A percentile compares a stretch with the other conserved stretches of the same genome.
Conservation (phyloP, 2,113 vertebrate genomes). For the Gobiocypris rarus region DNA sequence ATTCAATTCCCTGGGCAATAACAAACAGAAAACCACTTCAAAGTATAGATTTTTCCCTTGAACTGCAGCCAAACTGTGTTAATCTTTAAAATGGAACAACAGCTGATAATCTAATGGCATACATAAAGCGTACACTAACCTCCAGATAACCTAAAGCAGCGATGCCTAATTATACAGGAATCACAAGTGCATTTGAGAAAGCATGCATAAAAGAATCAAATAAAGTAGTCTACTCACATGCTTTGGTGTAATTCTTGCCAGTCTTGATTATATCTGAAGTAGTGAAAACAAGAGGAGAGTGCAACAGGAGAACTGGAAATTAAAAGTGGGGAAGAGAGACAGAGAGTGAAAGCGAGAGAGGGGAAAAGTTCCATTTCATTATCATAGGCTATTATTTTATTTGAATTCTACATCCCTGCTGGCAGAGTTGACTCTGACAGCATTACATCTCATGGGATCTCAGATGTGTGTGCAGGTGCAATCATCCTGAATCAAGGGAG, state of each 20-base stretch:
- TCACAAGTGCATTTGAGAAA: neutral
- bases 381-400: neutral
- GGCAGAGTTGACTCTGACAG: neutral
- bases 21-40: neutral
- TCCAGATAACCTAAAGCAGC: neutral
- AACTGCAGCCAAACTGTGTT: neutral
- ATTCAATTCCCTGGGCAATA: neutral
- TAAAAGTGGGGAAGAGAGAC: constrained; percentile 15
- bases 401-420: neutral
- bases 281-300: constrained; percentile 2
- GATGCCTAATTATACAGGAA: neutral
- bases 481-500: neutral
- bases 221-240: constrained; percentile 19
- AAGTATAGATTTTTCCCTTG: neutral
- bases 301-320: constrained; percentile 54
- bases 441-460: constrained; percentile 3
- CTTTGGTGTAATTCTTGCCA: neutral
- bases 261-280: constrained; percentile 12
- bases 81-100: neutral
- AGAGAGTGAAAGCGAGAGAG: constrained; percentile 31
- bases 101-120: neutral
- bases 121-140: neutral
- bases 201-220: neutral
- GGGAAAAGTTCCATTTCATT: neutral
- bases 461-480: constrained; percentile 6